Evolutionary conservation across 2,797 vertebrate species (phyloP).

Genomic region (Neoniphon sammara): DNA sequence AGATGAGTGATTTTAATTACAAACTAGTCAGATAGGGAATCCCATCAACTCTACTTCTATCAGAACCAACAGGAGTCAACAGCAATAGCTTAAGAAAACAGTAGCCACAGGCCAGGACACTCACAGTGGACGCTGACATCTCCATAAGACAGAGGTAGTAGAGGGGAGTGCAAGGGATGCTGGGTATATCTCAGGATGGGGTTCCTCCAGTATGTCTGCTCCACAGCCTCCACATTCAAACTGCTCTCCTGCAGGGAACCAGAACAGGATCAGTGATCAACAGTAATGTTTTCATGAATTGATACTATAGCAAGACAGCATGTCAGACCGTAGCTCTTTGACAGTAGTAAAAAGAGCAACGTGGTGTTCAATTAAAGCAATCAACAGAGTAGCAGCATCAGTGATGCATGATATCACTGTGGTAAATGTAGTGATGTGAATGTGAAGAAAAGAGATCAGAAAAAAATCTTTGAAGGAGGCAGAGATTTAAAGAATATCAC

Average conservation of each 20-base stretch:
- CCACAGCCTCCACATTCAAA: slow-evolving; percentile 91
- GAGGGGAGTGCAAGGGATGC: slow-evolving; percentile 92
- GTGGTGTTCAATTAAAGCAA: neutral
- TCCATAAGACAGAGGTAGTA: slow-evolving; percentile 91
- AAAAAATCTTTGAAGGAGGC: slow-evolving; percentile 17
- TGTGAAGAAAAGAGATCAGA: slow-evolving; percentile 11
- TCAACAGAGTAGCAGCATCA: neutral
- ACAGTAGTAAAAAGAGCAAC: neutral
- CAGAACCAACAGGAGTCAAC: neutral
- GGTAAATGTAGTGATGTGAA: slow-evolving; percentile 8
- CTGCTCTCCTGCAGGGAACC: slow-evolving; percentile 87
- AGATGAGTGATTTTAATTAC: neutral
- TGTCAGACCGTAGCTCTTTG: neutral
- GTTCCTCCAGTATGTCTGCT: slow-evolving; percentile 93
- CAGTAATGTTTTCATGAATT: neutral
- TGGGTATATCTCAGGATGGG: slow-evolving; percentile 94
- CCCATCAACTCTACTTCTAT: neutral
- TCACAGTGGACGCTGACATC: slow-evolving; percentile 88
- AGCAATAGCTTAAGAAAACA: neutral
- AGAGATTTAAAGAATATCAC: slow-evolving; percentile 47
- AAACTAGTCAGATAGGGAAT: neutral
- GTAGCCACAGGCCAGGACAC: slow-evolving; percentile 53
- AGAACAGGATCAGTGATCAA: slow-evolving; percentile 23
- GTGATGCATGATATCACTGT: neutral
- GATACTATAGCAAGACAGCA: neutral